Conservation (phyloP, 2,888 invertebrate genomes). For the Steinernema carpocapsae region DNA sequence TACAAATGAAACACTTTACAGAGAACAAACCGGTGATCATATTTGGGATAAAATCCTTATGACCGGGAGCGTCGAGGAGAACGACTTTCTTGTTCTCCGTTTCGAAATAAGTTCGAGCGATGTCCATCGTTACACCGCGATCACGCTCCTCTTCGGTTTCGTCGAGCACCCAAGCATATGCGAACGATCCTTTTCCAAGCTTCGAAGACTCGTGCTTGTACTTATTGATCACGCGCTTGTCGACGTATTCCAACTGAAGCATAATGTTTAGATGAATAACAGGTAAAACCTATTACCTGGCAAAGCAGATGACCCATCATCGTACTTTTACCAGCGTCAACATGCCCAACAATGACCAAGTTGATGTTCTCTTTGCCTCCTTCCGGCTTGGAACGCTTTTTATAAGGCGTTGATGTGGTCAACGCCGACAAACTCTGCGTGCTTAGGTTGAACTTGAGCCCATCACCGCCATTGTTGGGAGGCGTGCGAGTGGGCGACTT, state of each 20-base stretch:
- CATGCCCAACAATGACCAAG: conserved; percentile 78
- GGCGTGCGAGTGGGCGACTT: conserved; percentile 49
- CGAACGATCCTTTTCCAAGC: conserved; percentile 86
- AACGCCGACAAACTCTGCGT: conserved; percentile 20
- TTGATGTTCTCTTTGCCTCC: conserved; percentile 59
- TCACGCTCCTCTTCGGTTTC: conserved; percentile 91
- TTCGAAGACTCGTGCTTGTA: conserved; percentile 96
- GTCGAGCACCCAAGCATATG: conserved; percentile 96
- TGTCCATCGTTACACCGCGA: conserved; percentile 98
- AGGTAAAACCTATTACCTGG: conserved; percentile 63
- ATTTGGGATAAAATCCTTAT: conserved; percentile 98
- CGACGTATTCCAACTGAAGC: conserved; percentile 78
- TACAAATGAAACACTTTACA: not conserved
- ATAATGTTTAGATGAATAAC: not conserved
- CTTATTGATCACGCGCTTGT: conserved; percentile 87
- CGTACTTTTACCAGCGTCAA: conserved; percentile 95
- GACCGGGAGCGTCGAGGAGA: conserved; percentile 94
- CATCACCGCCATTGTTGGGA: conserved; percentile 34
- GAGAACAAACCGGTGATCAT: conserved; percentile 81
- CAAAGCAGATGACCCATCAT: conserved; percentile 93
- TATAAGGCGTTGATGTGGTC: not conserved
- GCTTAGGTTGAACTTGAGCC: not conserved
- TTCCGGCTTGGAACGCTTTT: conserved; percentile 35
- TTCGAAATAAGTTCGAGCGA: conserved; percentile 76
- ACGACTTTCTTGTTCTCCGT: conserved; percentile 65